Percentiles rank a stretch among this genome's conserved stretches.
phyloP scores from a whole-genome alignment of 2,888 invertebrate genomes.

The Hypsopygia costalis region DNA sequence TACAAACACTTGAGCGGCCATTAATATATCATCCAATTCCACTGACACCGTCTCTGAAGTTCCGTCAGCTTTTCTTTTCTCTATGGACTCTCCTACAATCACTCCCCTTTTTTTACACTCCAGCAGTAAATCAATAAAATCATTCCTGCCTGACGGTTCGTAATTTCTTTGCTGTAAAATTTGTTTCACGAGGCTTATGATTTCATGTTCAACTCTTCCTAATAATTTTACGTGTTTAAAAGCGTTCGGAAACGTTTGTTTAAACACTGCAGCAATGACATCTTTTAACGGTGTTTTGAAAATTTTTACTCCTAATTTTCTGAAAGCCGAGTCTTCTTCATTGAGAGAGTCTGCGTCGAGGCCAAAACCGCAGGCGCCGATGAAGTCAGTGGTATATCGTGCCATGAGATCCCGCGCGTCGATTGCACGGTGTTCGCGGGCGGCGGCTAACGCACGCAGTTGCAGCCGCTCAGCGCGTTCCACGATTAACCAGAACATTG shows the following conservation, averaged over 20 bases:
- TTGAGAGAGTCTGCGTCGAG: slow-evolving; percentile 48
- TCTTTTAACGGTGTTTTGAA: slow-evolving; percentile 21
- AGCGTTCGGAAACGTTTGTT: slow-evolving; percentile 1
- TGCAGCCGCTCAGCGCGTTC: slow-evolving; percentile 46
- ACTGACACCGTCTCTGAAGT: slow-evolving; percentile 27
- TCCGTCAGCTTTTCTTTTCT: slow-evolving; percentile 34
- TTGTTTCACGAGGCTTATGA: slow-evolving; percentile 24
- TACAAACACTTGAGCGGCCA: slow-evolving; percentile 52
- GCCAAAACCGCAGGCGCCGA: slow-evolving; percentile 53
- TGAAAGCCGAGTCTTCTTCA: slow-evolving; percentile 44
- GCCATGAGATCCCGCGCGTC: slow-evolving; percentile 55
- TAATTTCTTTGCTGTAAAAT: slow-evolving; percentile 36
- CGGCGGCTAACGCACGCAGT: slow-evolving; percentile 29
- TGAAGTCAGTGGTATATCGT: slow-evolving; percentile 52
- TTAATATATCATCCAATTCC: slow-evolving; percentile 38
- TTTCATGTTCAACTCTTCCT: slow-evolving; percentile 2
- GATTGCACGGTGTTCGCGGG: slow-evolving; percentile 23
- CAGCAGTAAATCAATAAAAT: slow-evolving; percentile 45
- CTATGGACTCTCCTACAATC: slow-evolving; percentile 37
- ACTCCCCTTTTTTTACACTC: slow-evolving; percentile 39
- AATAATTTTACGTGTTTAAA: slow-evolving; percentile 1
- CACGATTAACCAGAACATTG: slow-evolving; percentile 54
- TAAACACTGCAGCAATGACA: background rate
- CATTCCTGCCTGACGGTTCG: slow-evolving; percentile 44
- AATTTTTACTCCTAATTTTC: slow-evolving; percentile 41